A percentile compares a stretch with the other conserved stretches of the same genome.
phyloP scores from a whole-genome alignment of 2,113 vertebrate species.

The Rutilus rutilus region DNA sequence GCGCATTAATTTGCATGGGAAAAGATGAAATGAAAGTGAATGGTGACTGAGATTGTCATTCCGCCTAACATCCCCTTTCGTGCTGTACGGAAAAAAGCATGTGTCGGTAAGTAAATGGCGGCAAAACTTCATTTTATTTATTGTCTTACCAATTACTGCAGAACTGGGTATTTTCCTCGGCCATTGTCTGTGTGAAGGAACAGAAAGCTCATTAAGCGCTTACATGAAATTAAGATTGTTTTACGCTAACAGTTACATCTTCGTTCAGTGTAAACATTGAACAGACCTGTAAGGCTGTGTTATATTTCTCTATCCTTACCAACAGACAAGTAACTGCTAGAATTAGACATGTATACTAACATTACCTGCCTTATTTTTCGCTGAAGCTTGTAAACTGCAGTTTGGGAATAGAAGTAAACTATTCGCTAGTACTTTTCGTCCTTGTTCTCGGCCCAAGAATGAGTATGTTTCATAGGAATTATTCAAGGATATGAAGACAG shows the following conservation, averaged over 20 bases:
- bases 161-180: conserved; percentile 79
- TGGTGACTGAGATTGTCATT: background rate
- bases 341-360: background rate
- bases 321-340: background rate
- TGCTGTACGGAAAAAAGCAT: background rate
- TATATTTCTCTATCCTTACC: background rate
- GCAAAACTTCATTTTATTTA: background rate
- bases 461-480: background rate
- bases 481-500: background rate
- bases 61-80: background rate
- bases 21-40: background rate
- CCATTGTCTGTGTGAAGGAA: conserved; percentile 65
- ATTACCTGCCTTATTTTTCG: background rate
- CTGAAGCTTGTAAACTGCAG: background rate
- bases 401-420: background rate
- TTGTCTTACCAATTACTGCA: conserved; percentile 78
- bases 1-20: background rate
- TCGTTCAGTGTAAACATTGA: background rate
- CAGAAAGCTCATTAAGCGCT: background rate
- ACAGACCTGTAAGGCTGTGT: background rate
- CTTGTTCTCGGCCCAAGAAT: background rate
- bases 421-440: background rate
- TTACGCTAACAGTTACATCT: background rate
- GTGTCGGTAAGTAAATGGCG: background rate
- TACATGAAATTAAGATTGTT: background rate